These are phyloP conservation scores for Alsophila aescularia DNA, from an alignment of 2,888 invertebrate genomes.

Conservation along the genomic window DNA sequence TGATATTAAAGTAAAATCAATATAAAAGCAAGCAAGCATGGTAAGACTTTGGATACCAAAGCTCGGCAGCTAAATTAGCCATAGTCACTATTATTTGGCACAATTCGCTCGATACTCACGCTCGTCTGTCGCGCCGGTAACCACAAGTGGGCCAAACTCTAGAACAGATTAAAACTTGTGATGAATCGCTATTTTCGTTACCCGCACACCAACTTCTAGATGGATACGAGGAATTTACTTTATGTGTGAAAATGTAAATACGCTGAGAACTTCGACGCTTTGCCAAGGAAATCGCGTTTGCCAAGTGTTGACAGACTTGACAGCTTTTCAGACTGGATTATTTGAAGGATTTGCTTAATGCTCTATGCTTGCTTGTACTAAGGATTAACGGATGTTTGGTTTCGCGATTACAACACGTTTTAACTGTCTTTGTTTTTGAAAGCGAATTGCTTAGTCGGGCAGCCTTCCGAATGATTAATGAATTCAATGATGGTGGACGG, in stretches of 20 bases:
- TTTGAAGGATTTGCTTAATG: conserved; percentile 79
- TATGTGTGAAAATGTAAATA: conserved; percentile 82
- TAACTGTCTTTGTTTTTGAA: conserved; percentile 63
- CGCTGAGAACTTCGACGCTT: conserved; percentile 67
- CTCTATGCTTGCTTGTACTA: conserved; percentile 69
- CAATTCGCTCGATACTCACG: neutral
- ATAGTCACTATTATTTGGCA: neutral
- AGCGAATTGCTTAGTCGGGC: conserved; percentile 52
- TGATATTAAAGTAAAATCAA: no score
- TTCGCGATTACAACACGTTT: conserved; percentile 59
- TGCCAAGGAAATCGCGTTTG: conserved; percentile 73
- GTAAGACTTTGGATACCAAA: neutral
- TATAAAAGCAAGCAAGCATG: neutral
- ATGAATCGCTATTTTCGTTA: conserved; percentile 80
- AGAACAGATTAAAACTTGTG: conserved; percentile 81
- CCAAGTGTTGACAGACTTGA: conserved; percentile 76
- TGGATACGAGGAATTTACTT: conserved; percentile 73
- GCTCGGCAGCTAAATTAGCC: neutral
- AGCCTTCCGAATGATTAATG: conserved; percentile 54
- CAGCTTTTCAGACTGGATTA: conserved; percentile 78
- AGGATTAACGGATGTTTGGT: conserved; percentile 72
- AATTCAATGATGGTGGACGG: conserved; percentile 43
- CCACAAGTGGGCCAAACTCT: conserved; percentile 75
- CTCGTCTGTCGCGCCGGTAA: conserved; percentile 33
- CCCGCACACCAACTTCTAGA: conserved; percentile 67